Percentiles rank a stretch among this genome's conserved stretches.
Evolutionary conservation across 2,797 vertebrate species (phyloP).

Genomic region (Clamator glandarius): DNA sequence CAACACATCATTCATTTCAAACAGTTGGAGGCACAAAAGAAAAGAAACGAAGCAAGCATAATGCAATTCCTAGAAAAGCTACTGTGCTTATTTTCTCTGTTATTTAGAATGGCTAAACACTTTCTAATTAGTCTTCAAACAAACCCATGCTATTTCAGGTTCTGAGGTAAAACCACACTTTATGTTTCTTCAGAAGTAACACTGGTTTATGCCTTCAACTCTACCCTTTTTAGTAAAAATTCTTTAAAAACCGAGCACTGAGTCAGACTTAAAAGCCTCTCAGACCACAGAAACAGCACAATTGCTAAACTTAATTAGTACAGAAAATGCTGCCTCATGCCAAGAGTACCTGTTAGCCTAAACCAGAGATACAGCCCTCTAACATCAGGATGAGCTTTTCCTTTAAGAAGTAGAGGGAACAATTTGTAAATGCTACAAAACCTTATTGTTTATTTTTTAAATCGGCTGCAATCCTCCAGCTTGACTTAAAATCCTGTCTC

Average conservation of each 20-base stretch:
- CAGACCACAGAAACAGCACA: background rate
- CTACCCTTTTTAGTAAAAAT: background rate
- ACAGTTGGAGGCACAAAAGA: background rate
- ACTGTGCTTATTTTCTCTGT: background rate
- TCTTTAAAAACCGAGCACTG: background rate
- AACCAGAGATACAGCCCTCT: background rate
- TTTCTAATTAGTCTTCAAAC: slow-evolving; percentile 12
- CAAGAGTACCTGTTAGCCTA: background rate
- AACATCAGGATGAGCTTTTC: background rate
- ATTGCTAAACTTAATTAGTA: background rate
- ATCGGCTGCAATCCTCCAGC: background rate
- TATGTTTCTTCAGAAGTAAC: background rate
- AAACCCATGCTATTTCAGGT: background rate
- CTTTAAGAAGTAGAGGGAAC: background rate
- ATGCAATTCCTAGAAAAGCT: slow-evolving; percentile 24
- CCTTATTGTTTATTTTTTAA: background rate
- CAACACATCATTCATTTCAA: background rate
- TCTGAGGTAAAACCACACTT: slow-evolving; percentile 2
- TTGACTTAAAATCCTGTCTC: background rate
- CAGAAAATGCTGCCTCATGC: background rate
- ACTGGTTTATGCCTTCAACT: background rate
- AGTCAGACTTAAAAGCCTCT: background rate
- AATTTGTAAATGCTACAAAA: background rate
- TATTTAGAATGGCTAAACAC: background rate
- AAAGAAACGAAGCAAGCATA: background rate